Conservation (phyloP, 2,888 invertebrate species). For the Bimastos eiseni region DNA sequence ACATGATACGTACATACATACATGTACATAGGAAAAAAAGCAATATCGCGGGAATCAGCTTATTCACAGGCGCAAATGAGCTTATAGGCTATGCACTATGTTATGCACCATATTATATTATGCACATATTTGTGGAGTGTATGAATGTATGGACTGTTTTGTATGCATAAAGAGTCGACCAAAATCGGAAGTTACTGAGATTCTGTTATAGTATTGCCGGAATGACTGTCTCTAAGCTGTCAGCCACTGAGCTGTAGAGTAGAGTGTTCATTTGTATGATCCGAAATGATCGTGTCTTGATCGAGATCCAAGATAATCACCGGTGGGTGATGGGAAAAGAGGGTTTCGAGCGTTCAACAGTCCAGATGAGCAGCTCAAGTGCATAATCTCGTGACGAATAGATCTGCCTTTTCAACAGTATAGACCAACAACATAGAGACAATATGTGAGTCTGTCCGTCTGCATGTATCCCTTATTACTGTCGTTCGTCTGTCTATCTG, state of each 20-base stretch:
- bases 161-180: background rate
- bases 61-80: no score
- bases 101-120: no score
- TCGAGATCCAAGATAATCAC: background rate
- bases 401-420: background rate
- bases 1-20: no score
- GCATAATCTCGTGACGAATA: background rate
- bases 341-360: background rate
- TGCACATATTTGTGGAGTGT: no score
- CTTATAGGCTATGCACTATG: no score
- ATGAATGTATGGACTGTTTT: no score
- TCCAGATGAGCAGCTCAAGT: background rate
- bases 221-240: background rate
- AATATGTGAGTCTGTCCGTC: no score
- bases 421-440: background rate
- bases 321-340: background rate
- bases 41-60: no score
- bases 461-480: no score
- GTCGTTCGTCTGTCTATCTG: no score
- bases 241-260: background rate
- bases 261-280: background rate
- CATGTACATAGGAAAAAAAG: background rate
- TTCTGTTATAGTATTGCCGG: background rate
- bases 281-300: background rate
- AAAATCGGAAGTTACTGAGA: background rate